phyloP scores from a whole-genome alignment of 2,888 invertebrate genomes.

The Plutella xylostella region DNA sequence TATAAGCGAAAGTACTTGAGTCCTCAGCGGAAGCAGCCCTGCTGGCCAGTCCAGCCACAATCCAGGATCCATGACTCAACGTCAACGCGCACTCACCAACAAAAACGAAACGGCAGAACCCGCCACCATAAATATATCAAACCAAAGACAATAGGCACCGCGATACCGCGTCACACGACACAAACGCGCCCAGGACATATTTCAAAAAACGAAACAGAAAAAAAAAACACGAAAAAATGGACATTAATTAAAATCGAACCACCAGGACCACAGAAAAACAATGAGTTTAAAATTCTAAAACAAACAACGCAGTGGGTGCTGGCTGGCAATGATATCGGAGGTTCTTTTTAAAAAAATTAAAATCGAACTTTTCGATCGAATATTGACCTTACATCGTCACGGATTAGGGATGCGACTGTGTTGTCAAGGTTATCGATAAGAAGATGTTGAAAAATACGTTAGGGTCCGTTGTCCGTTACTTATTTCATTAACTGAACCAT shows the following conservation, averaged over 20 bases:
- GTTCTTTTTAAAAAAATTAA: too few species aligned
- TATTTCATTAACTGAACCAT: too few species aligned
- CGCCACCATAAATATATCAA: constrained; percentile 66
- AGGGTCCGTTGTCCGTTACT: too few species aligned
- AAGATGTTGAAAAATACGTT: constrained; percentile 64
- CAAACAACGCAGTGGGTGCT: constrained; percentile 59
- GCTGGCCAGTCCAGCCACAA: constrained; percentile 26
- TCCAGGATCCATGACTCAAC: constrained; percentile 42
- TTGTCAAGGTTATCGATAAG: constrained; percentile 28
- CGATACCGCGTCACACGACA: constrained; percentile 63
- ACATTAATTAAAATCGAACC: constrained; percentile 71
- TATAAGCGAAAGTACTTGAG: constrained; percentile 1
- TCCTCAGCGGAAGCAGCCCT: neutral
- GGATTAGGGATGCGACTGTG: constrained; percentile 30
- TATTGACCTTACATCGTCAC: too few species aligned
- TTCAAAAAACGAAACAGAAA: constrained; percentile 60
- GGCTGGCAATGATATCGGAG: constrained; percentile 60
- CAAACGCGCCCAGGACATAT: constrained; percentile 50
- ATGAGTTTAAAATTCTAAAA: constrained; percentile 35
- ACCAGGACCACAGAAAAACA: constrained; percentile 65
- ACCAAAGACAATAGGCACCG: constrained; percentile 66
- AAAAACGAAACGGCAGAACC: constrained; percentile 37
- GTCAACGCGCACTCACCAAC: constrained; percentile 47
- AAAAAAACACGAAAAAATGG: constrained; percentile 60
- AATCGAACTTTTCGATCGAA: constrained; percentile 42